Conservation (phyloP, 2,888 invertebrate species). For the Cryptus armator region DNA sequence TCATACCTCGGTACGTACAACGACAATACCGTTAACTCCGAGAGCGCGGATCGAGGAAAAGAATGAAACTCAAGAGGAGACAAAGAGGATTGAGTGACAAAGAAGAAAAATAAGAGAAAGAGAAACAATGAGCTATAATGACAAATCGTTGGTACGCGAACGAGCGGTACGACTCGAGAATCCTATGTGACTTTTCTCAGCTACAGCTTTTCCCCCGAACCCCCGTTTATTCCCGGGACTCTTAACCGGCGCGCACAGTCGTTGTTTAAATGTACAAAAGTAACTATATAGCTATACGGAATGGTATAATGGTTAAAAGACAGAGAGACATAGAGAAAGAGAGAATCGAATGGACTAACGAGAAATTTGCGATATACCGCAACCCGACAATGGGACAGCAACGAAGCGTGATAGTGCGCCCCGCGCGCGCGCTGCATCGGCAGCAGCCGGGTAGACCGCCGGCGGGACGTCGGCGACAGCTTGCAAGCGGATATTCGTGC, state of each 20-base stretch:
- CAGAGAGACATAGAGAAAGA: constrained; percentile 3
- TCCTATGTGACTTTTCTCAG: background rate
- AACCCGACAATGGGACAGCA: constrained; percentile 72
- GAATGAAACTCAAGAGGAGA: constrained; percentile 51
- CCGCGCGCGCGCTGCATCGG: background rate
- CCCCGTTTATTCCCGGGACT: constrained; percentile 21
- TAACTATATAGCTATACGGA: background rate
- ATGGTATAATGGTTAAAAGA: background rate
- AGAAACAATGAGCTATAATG: constrained; percentile 54
- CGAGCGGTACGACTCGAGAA: background rate
- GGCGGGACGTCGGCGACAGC: constrained; percentile 76
- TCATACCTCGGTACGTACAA: constrained; percentile 25
- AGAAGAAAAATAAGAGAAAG: constrained; percentile 19
- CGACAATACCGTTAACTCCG: constrained; percentile 57
- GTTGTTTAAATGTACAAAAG: background rate
- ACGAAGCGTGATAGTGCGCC: constrained; percentile 9
- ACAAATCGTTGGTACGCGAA: constrained; percentile 52
- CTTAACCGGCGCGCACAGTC: background rate
- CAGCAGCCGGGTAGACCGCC: constrained; percentile 51
- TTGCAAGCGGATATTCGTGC: constrained; percentile 83
- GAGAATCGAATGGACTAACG: constrained; percentile 55
- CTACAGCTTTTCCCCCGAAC: background rate
- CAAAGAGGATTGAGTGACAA: background rate
- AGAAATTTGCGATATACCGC: constrained; percentile 72
- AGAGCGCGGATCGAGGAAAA: constrained; percentile 45